Percentiles rank a stretch among this genome's conserved stretches.
These are phyloP conservation scores for Dendrocincla fuliginosa DNA, from an alignment of 2,797 vertebrate genomes.

Conservation along the genomic window DNA sequence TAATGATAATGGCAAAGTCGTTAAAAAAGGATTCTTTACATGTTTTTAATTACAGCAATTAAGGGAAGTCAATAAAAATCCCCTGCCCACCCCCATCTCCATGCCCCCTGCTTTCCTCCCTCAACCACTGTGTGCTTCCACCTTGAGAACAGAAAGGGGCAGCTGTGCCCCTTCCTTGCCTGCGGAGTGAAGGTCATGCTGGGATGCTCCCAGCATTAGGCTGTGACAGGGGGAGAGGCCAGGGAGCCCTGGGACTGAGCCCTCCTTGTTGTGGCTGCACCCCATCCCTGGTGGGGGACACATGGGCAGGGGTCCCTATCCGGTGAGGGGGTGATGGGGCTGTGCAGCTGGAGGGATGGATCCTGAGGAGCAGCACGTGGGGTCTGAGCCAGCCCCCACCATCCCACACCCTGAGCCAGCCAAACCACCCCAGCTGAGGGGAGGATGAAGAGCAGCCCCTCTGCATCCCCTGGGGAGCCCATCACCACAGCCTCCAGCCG, in stretches of 20 bases:
- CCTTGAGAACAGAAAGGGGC: neutral
- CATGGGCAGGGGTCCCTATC: accelerated
- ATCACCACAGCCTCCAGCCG: neutral
- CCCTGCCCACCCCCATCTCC: neutral
- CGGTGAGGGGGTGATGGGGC: accelerated
- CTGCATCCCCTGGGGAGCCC: neutral
- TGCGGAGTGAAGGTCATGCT: accelerated
- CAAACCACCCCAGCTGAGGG: accelerated
- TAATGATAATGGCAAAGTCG: conserved; percentile 78
- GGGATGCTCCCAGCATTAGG: accelerated
- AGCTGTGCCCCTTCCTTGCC: neutral
- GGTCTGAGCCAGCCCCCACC: neutral
- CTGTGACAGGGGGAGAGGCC: neutral
- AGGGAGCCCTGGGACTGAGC: accelerated
- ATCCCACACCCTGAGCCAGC: neutral
- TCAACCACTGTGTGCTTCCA: neutral
- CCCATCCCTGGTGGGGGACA: neutral
- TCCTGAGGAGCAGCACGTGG: neutral
- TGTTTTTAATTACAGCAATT: conserved; percentile 85
- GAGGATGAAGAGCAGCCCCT: neutral
- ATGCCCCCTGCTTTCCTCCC: neutral
- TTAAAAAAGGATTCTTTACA: conserved; percentile 80
- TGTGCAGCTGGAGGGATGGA: neutral
- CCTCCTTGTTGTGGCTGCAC: neutral
- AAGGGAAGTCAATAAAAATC: conserved; percentile 76